Conservation (phyloP, 2,888 invertebrate species). For the Stenurella melanura region DNA sequence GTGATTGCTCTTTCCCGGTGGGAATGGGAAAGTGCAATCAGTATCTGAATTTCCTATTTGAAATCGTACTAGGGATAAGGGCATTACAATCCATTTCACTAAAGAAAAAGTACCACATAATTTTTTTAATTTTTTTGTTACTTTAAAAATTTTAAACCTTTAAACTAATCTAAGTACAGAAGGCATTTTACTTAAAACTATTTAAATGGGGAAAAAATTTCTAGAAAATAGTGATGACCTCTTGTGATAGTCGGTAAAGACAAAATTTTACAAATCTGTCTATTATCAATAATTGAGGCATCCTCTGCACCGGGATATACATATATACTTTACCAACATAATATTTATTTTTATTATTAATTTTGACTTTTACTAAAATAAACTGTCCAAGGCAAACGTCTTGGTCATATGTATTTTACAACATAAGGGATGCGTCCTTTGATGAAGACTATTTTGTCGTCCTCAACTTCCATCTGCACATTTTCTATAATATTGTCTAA, state of each 20-base stretch:
- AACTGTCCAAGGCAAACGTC: background rate
- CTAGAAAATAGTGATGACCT: constrained; percentile 13
- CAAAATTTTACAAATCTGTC: constrained; percentile 19
- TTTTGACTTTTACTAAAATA: constrained; percentile 1
- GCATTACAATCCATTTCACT: constrained; percentile 13
- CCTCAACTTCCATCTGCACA: no score
- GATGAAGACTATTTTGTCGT: no score
- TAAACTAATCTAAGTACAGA: constrained; percentile 19
- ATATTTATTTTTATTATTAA: constrained; percentile 10
- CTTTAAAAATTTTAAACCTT: constrained; percentile 17
- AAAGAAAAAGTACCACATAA: constrained; percentile 14
- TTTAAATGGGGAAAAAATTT: constrained; percentile 9
- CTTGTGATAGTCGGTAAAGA: constrained; percentile 10
- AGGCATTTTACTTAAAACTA: constrained; percentile 17
- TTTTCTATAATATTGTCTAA: no score
- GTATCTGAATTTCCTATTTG: no score
- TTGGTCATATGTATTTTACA: constrained; percentile 5
- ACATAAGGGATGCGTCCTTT: background rate
- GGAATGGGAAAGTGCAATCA: no score
- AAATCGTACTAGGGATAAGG: no score
- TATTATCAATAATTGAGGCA: constrained; percentile 15
- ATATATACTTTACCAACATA: constrained; percentile 10
- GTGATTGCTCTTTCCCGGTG: no score
- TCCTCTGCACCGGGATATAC: constrained; percentile 18
- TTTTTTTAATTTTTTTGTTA: constrained; percentile 16